Evolutionary conservation across 2,888 invertebrate genomes (phyloP).

Genomic region (Erebia epiphron): DNA sequence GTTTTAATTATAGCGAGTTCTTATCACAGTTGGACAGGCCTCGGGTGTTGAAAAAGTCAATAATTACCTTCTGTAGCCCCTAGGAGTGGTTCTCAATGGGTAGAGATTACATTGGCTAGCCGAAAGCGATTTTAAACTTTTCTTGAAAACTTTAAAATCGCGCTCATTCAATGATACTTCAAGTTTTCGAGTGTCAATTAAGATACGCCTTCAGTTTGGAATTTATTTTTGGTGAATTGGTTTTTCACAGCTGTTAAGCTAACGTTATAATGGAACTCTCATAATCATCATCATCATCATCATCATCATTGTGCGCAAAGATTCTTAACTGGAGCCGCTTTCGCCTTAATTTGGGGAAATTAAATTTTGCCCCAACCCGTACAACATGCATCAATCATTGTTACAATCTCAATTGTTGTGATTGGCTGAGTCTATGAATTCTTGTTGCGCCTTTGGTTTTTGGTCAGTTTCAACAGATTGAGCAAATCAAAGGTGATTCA

Average conservation of each 20-base stretch:
- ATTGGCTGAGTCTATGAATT: too few relatives aligned
- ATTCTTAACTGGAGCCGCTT: too few relatives aligned
- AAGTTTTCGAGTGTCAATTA: slow-evolving; percentile 1
- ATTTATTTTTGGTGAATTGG: not conserved
- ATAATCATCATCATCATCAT: too few relatives aligned
- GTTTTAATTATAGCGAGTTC: slow-evolving; percentile 72
- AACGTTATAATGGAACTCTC: too few relatives aligned
- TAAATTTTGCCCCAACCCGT: too few relatives aligned
- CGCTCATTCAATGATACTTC: not conserved
- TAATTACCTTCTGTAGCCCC: slow-evolving; percentile 75
- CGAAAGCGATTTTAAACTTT: slow-evolving; percentile 34
- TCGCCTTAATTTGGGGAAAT: too few relatives aligned
- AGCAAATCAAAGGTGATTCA: too few relatives aligned
- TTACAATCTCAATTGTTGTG: too few relatives aligned
- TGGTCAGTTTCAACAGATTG: too few relatives aligned
- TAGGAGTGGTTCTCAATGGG: slow-evolving; percentile 59
- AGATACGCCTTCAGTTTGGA: not conserved
- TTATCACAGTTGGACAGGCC: slow-evolving; percentile 72
- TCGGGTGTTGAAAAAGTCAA: slow-evolving; percentile 66
- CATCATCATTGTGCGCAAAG: too few relatives aligned
- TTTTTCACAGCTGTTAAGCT: not conserved
- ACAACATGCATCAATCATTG: too few relatives aligned
- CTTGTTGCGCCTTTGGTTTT: too few relatives aligned
- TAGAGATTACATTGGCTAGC: slow-evolving; percentile 18
- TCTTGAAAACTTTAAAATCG: not conserved